A percentile compares a stretch with the other conserved stretches of the same genome.
These are phyloP conservation scores for Streptopelia turtur DNA, from an alignment of 2,797 vertebrate genomes.

Conservation along the genomic window DNA sequence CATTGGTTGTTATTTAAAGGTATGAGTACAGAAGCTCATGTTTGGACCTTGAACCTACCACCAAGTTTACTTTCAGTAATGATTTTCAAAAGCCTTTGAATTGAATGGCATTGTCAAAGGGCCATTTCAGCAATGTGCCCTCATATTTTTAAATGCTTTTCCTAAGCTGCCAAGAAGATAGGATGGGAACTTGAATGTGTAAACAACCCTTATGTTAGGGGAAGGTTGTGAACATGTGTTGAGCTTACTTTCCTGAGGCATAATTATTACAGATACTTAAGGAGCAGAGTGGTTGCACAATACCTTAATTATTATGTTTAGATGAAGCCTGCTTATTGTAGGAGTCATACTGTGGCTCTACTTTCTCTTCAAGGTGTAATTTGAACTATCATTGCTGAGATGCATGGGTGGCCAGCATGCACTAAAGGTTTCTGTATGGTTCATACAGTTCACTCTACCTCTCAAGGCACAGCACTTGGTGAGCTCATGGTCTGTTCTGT, in stretches of 20 bases:
- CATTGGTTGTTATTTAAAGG: background rate
- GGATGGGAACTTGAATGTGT: background rate
- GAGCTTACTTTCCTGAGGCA: constrained; percentile 52
- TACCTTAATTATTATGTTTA: constrained; percentile 53
- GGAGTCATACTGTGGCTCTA: constrained; percentile 58
- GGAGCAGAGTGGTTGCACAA: constrained; percentile 39
- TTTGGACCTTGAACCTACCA: background rate
- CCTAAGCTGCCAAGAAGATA: background rate
- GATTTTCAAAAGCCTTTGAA: background rate
- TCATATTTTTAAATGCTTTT: background rate
- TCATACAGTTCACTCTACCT: background rate
- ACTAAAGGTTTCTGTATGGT: background rate
- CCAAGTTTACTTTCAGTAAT: background rate
- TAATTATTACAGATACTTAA: constrained; percentile 47
- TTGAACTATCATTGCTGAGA: constrained; percentile 14
- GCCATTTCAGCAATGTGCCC: background rate
- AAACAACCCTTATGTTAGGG: constrained; percentile 24
- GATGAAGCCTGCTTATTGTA: constrained; percentile 17
- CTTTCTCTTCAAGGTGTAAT: constrained; percentile 70
- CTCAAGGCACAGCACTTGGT: background rate
- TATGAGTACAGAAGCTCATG: background rate
- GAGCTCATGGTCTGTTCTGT: background rate
- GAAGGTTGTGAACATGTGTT: constrained; percentile 23
- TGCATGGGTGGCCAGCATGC: background rate
- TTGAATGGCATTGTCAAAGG: background rate